phyloP scores from a whole-genome alignment of 2,888 invertebrate genomes.

The Chaetoderma sp. region DNA sequence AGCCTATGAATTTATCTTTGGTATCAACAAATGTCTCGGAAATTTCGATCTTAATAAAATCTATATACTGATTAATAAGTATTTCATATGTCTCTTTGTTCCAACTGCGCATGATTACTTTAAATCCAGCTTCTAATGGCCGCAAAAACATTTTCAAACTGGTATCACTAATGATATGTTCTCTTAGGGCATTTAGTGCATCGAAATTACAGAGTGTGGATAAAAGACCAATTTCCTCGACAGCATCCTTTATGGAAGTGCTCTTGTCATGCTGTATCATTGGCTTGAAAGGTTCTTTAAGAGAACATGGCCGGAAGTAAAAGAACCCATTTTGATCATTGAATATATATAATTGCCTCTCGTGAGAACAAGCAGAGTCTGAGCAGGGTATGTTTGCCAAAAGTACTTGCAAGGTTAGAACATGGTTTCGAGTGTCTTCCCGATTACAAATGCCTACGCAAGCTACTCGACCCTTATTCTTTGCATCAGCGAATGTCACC shows the following conservation, averaged over 20 bases:
- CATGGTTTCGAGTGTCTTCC: conserved; percentile 2
- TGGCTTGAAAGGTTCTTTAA: neutral
- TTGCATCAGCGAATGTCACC: conserved; percentile 8
- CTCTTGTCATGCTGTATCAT: conserved; percentile 17
- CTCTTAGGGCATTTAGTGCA: conserved; percentile 10
- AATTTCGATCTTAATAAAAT: conserved; percentile 5
- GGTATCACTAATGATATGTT: neutral
- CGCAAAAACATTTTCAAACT: conserved; percentile 8
- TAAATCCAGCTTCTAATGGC: conserved; percentile 15
- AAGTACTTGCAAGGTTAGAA: neutral
- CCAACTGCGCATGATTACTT: conserved; percentile 13
- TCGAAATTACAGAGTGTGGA: conserved; percentile 16
- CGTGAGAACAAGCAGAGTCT: conserved; percentile 1
- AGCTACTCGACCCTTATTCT: conserved; percentile 1
- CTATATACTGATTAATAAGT: neutral
- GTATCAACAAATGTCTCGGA: neutral
- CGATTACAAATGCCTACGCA: neutral
- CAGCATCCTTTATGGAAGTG: conserved; percentile 4
- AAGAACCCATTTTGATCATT: conserved; percentile 16
- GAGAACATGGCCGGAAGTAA: neutral
- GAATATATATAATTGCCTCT: conserved; percentile 1
- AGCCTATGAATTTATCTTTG: neutral
- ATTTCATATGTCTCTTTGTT: neutral
- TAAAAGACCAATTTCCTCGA: neutral
- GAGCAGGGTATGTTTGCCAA: conserved; percentile 10